Base-by-base conservation (phyloP, 2,888 invertebrate genomes). In the Aricia artaxerxes region DNA sequence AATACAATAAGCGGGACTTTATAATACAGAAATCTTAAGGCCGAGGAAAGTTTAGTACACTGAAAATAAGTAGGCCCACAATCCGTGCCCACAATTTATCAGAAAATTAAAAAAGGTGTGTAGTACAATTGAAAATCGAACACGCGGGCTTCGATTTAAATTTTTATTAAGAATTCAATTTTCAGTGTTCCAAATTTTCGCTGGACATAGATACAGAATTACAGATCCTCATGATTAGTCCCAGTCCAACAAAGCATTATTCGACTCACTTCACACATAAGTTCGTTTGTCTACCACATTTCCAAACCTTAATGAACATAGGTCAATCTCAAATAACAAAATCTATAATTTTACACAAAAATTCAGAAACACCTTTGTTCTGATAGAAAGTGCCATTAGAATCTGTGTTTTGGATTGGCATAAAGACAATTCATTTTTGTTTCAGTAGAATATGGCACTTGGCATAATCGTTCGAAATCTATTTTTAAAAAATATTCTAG, bases 401-500 rank as follows among this genome's bases (percentile, higher is more conserved):
- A 31, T 11, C 31, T 64, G 24, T 35, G 35, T 11, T 35, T 31
- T 69, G 31, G 31, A 69, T 24, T 9, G 4, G 5, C 7, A 9
- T 9, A 13, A 11, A 5, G 5, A 69, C 13, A 2, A 31, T 9
- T 24, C 4, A 24, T 69, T 69, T 69, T 69, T 69, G 4, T 35
- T 69, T 69, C 24, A 1, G 13, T 11, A 35, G 4, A 5, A 13
- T 35, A 35, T 35, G 13, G 1, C 35, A 1, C 13, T 13, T 38
- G 5, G 64, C 64, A n/a, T n/a, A 24, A 9, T 40, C 40, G 31
- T 53, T 75, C 13, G 24, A 40, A 31, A 13, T 75, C n/a, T 24
- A 73, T 35, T 4, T 57, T 76, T 6, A 57, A 57, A 76, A 35
- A 76, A 76, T 35, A 76, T 35, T 76, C 35, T 76, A 57, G 35